Evolutionary conservation across 2,888 invertebrate species (phyloP), one percentile per base, ranked within the genome.

Genomic region (Drosophila nigricruria): DNA sequence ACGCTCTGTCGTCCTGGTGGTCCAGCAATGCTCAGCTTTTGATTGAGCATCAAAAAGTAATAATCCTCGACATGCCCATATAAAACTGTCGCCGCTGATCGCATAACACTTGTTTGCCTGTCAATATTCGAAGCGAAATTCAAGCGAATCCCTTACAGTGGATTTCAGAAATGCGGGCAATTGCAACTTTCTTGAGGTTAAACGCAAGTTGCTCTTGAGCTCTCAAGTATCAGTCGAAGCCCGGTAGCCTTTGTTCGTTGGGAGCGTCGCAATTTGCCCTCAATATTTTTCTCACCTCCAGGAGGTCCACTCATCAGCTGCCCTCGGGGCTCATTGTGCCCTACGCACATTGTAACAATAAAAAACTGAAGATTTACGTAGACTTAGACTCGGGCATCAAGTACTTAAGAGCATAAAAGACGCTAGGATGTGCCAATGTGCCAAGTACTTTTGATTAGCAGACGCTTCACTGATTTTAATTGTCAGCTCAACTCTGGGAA

Each of bases 231-330:
- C 73, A 70, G 65, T 66, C 57, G 60, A 32, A 43, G 56, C 56
- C 40, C 64, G 27, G 57, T 18, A 45, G 54, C 38, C 69, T 70
- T 81, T 82, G 75, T 79, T 78, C 68, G 9, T 40, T 50, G 18
- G 47, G 36, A 47, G 56, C 67, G 60, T 61, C 56, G 67, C 69
- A 74, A 75, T 77, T 60, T 87, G 83, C 73, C 73, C 87, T 80
- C 62, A 80, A 84, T 86, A 76, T 90, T 91, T 90, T 92, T 92
- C 92, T 92, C 92, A 92, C 92, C 92, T 92, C 92, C 92, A 91
- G 92, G 92, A 90, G 92, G 92, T 92, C 92, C 91, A 89, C 91
- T 91, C 90, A 81, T 91, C 89, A 84, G 64, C 76, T 79, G 77
- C 76, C 71, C 75, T 69, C 60, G 73, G 38, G 53, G 47, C 58